A percentile compares a stretch with the other conserved stretches of the same genome.
These are phyloP conservation scores for Odontocerum albicorne DNA, from an alignment of 2,888 invertebrate species.

Conservation along the genomic window DNA sequence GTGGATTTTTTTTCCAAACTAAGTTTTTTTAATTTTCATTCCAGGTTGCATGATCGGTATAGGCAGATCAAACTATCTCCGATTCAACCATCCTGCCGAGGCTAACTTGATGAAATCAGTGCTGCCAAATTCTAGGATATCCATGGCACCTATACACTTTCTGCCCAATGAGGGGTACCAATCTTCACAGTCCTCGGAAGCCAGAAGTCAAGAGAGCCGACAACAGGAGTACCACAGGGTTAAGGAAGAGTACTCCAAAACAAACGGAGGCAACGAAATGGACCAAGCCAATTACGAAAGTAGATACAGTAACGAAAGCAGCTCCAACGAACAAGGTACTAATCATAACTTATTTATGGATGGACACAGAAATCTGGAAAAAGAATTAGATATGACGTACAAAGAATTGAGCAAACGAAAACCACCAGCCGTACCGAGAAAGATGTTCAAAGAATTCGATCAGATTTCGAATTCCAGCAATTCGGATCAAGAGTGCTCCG, in stretches of 20 bases:
- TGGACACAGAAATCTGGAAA: slow-evolving; percentile 47
- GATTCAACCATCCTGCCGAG: slow-evolving; percentile 91
- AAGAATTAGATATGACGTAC: slow-evolving; percentile 52
- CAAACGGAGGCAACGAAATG: neutral
- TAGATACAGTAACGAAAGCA: slow-evolving; percentile 3
- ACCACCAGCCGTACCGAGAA: slow-evolving; percentile 66
- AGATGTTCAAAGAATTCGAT: slow-evolving; percentile 57
- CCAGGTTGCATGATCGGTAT: slow-evolving; percentile 89
- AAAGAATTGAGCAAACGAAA: slow-evolving; percentile 60
- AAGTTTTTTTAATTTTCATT: no score
- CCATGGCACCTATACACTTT: slow-evolving; percentile 78
- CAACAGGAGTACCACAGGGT: slow-evolving; percentile 4
- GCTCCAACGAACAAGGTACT: slow-evolving; percentile 37
- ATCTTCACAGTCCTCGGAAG: neutral
- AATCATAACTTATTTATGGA: slow-evolving; percentile 49
- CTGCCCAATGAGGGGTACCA: slow-evolving; percentile 45
- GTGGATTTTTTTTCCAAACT: no score
- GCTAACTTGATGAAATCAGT: slow-evolving; percentile 85
- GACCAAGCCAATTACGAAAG: slow-evolving; percentile 1
- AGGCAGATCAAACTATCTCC: slow-evolving; percentile 87
- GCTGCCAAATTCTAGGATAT: slow-evolving; percentile 72
- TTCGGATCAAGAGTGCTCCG: slow-evolving; percentile 47
- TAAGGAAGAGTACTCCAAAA: neutral
- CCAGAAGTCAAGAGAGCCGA: slow-evolving; percentile 14
- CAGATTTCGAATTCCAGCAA: slow-evolving; percentile 49